These are phyloP conservation scores for Bactericera cockerelli DNA, from an alignment of 1,140 invertebrate species.

Conservation along the genomic window DNA sequence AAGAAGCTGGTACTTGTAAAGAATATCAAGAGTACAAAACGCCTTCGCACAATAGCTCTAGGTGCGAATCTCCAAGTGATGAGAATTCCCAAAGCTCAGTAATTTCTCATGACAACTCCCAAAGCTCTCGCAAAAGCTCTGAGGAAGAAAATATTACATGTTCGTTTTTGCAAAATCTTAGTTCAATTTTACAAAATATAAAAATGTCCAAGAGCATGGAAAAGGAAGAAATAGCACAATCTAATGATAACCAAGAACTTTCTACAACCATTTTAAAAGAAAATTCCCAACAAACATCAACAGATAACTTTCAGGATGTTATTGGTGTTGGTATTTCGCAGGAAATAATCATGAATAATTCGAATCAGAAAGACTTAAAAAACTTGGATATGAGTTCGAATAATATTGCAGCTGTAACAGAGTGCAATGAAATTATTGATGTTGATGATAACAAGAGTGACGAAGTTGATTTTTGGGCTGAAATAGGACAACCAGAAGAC, in stretches of 20 bases:
- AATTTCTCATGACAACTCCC: neutral
- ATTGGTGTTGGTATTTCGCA: too few species aligned
- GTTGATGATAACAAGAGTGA: neutral
- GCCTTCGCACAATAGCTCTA: neutral
- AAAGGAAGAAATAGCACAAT: neutral
- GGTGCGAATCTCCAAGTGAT: neutral
- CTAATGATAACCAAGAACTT: too few species aligned
- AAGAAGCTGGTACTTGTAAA: too few species aligned
- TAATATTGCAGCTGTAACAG: too few species aligned
- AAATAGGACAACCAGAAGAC: conserved; percentile 1
- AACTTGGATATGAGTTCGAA: too few species aligned
- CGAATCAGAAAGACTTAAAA: too few species aligned
- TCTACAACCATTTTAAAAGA: too few species aligned
- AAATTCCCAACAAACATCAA: too few species aligned
- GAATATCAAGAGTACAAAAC: neutral
- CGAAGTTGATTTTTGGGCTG: neutral
- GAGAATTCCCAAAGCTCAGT: neutral
- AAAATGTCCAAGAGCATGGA: conserved; percentile 1
- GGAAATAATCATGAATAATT: too few species aligned
- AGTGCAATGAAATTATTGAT: too few species aligned
- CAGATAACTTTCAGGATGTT: too few species aligned
- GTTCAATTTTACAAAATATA: conserved; percentile 5
- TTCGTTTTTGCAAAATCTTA: conserved; percentile 2
- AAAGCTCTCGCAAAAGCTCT: neutral
- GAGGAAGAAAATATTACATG: neutral